Base-by-base conservation (phyloP, 2,888 invertebrate species). In the Byasa hedistus region DNA sequence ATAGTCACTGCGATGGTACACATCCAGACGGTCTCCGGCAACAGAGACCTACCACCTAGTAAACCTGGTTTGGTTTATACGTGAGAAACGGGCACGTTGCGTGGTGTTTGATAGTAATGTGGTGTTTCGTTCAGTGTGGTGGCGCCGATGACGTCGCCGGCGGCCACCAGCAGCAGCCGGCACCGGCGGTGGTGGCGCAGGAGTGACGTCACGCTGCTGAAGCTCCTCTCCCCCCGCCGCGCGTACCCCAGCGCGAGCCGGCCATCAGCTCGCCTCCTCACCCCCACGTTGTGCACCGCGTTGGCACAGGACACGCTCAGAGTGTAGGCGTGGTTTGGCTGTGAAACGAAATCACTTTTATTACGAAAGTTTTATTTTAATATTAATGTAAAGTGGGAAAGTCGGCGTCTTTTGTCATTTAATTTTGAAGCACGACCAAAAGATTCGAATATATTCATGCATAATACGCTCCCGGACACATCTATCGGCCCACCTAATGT, bases 151-250 rank as follows among this genome's bases (percentile, higher is more conserved):
- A 90, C 87, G 1, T 84, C 84, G 0, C 92, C 93, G 0, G 86
- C 86, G 0, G 93, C 92, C 15, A 92, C 92, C 59, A 94, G 80
- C 64, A 93, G 79, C 65, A 94, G 78, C 69, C 93, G 84, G 70
- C 92, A 86, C 72, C 91, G 92, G 65, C 86, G 86, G 71, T 94
- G 93, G 71, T 94, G 93, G 68, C 93, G 92, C 57, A 94, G 85
- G 66, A 94, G 79, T 32, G 87, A 81, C 61, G 92, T 82, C 61
- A 94, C 82, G 75, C 89, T 90, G 51, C 80, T 76, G 79, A 94
- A 94, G 77, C 89, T 90, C 62, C 86, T 76, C 74, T 94, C 93
- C 10, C 92, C 90, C 55, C 84, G 80, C 65, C 94, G 90, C 61
- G 92, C 87, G 71, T 83, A 92, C 62, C 94, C 94, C 57, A 94